These are phyloP conservation scores for Drosophila sproati DNA, from an alignment of 1,140 invertebrate genomes.

Conservation along the genomic window DNA sequence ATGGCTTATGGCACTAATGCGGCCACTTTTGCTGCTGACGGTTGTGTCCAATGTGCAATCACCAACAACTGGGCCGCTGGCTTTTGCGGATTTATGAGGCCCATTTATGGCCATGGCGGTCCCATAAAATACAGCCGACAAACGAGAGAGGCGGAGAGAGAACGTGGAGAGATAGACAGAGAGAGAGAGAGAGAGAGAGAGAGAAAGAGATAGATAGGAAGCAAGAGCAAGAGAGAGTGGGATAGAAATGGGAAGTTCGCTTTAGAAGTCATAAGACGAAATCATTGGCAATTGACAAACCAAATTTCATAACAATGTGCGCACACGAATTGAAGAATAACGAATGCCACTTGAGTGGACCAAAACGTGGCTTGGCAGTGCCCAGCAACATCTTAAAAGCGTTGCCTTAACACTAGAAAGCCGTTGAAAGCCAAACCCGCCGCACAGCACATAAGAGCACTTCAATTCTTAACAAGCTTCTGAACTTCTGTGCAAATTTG, in stretches of 20 bases:
- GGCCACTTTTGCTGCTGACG: slow-evolving; percentile 39
- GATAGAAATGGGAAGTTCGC: background rate
- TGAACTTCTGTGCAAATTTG: background rate
- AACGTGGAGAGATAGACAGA: too few relatives aligned
- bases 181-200: too few relatives aligned
- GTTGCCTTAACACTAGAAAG: slow-evolving; percentile 28
- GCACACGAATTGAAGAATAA: slow-evolving; percentile 28
- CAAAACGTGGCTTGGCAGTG: slow-evolving; percentile 9
- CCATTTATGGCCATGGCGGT: slow-evolving; percentile 36
- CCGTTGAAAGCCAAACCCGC: background rate
- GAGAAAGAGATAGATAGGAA: background rate
- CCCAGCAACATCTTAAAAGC: slow-evolving; percentile 25
- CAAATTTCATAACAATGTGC: slow-evolving; percentile 44
- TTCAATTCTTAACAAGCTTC: slow-evolving; percentile 9
- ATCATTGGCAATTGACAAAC: slow-evolving; percentile 44
- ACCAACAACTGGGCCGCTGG: slow-evolving; percentile 28
- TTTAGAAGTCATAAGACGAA: background rate
- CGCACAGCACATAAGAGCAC: background rate
- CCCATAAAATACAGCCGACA: slow-evolving; percentile 21
- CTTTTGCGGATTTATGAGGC: slow-evolving; percentile 42
- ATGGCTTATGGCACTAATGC: slow-evolving; percentile 49
- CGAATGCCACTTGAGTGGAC: slow-evolving; percentile 16
- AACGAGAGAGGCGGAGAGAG: background rate
- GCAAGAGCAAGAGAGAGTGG: background rate
- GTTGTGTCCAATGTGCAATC: slow-evolving; percentile 35